Base-by-base conservation (phyloP, 2,888 invertebrate species). In the Macrosiphum euphorbiae region DNA sequence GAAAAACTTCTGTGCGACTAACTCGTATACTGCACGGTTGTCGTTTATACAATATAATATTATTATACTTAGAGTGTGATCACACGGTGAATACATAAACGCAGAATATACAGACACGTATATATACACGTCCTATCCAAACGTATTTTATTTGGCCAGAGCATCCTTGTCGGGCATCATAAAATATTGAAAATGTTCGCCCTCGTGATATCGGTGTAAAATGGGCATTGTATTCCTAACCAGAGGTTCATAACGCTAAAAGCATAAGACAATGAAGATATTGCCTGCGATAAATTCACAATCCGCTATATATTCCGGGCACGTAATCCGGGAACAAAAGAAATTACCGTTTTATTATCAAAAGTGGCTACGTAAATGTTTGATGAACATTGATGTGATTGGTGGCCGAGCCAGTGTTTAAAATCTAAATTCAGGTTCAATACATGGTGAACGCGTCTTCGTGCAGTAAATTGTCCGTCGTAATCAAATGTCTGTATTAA, bases 271-370 rank as follows among this genome's bases (percentile, higher is more conserved):
- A 94, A 94, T 94, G 93, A 94, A 90, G 85, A 94, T 90, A 90
- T 94, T 94, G 86, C 90, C 93, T 28, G 90, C 93, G 90, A 94
- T 94, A 94, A 94, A 94, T 94, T 90, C 85, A 90, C 93, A 35
- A 90, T 94, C 90, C 90, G 90, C 84, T 85, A 50, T 50, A 24
- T 94, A 94, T 94, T 94, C 90, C 93, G 58, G 50, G 90, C 93
- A 94, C 93, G 93, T 94, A 94, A 94, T 90, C 90, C 58, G 86
- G 85, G 61, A 94, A 94, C 84, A 89, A 90, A 94, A 94, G 93
- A 86, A 94, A 94, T 94, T 94, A 94, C 93, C 93, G 93, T 94
- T 94, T 94, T 94, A 94, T 94, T 94, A 90, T 94, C 93, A 94
- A 86, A 94, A 94, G 93, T 93, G 93, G 93, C 47, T 16, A 47